Evolutionary conservation across 2,113 vertebrate species (phyloP).

Genomic region (Rhinolophus sinicus): DNA sequence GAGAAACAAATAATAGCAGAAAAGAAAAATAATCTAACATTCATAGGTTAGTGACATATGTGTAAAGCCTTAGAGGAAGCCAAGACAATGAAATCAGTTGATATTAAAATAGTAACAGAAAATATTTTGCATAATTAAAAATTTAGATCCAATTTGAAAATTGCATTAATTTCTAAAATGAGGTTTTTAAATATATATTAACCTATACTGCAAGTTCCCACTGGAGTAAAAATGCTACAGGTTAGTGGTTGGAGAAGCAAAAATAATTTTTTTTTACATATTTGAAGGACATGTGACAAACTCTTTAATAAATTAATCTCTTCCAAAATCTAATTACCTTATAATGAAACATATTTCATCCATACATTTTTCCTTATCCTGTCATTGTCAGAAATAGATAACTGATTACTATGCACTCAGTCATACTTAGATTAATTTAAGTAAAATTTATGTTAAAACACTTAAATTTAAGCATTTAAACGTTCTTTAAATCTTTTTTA

Average conservation of each 20-base stretch:
- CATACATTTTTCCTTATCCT: background rate
- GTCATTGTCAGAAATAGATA: background rate
- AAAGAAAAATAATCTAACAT: background rate
- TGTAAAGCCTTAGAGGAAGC: background rate
- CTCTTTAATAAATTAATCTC: background rate
- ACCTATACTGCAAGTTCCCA: background rate
- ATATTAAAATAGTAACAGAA: slow-evolving; percentile 33
- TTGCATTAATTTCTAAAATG: background rate
- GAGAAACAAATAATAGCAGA: background rate
- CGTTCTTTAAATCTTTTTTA: background rate
- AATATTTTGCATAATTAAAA: slow-evolving; percentile 19
- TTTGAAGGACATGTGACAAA: background rate
- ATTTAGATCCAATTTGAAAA: slow-evolving; percentile 24
- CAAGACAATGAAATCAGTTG: background rate
- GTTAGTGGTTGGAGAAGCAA: background rate
- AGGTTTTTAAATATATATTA: background rate
- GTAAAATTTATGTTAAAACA: background rate
- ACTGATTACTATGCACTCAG: background rate
- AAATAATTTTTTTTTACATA: background rate
- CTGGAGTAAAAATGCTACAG: background rate
- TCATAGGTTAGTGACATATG: slow-evolving; percentile 31
- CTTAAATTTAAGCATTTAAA: background rate
- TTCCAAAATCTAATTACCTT: background rate
- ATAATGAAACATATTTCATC: background rate
- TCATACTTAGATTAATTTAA: background rate